Percentiles rank a stretch among this genome's conserved stretches.
Evolutionary conservation across 2,888 invertebrate genomes (phyloP).

Genomic region (Cataglyphis altisquamis): DNA sequence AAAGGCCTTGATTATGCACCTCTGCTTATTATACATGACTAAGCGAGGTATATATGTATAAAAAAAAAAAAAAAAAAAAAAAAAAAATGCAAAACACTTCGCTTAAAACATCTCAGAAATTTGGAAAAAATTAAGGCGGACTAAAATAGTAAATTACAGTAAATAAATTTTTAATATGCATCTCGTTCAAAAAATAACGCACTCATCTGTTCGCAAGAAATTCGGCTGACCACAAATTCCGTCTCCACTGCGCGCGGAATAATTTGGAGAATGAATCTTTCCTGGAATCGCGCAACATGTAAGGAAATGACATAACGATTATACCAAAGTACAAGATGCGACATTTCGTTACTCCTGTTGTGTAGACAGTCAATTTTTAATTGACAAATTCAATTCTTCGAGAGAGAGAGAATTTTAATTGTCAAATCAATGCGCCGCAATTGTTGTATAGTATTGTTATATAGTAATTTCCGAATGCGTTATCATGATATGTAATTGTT

Average conservation of each 20-base stretch:
- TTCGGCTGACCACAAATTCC: conserved; percentile 30
- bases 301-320: not conserved
- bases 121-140: not conserved
- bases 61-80: not conserved
- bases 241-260: conserved; percentile 18
- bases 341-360: not conserved
- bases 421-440: not conserved
- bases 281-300: not conserved
- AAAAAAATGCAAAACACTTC: not conserved
- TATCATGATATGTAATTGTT: not conserved
- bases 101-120: not conserved
- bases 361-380: not conserved
- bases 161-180: not conserved
- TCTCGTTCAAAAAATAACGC: not conserved
- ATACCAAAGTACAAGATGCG: not conserved
- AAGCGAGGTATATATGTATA: not conserved
- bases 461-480: not conserved
- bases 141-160: not conserved
- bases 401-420: not conserved
- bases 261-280: conserved; percentile 4
- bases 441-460: not conserved
- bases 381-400: not conserved
- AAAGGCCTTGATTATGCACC: conserved; percentile 23
- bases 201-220: conserved; percentile 16
- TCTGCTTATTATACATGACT: not conserved